phyloP scores from a whole-genome alignment of 2,113 vertebrate species.

The Microcebus tavaratra region DNA sequence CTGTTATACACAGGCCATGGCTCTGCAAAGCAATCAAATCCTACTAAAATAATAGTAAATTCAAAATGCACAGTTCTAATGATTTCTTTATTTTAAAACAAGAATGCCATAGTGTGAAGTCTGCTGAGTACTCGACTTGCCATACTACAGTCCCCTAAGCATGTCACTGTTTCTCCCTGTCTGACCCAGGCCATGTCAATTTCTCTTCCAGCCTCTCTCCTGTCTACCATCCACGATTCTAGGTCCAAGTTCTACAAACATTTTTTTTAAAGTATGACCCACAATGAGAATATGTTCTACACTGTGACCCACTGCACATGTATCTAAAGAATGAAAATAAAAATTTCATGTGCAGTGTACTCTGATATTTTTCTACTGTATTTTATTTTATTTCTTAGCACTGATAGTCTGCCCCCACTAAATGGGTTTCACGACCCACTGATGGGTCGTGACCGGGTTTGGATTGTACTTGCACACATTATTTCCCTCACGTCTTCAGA shows the following conservation, averaged over 20 bases:
- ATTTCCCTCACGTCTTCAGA: not conserved
- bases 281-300: not conserved
- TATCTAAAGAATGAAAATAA: not conserved
- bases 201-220: not conserved
- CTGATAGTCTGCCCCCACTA: not conserved
- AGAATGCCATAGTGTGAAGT: rapidly evolving
- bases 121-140: not conserved
- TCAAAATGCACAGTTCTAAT: not conserved
- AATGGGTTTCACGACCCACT: not conserved
- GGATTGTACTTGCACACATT: not conserved
- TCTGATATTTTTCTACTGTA: not conserved
- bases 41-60: constrained; percentile 19
- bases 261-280: not conserved
- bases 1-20: not conserved
- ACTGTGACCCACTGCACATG: not conserved
- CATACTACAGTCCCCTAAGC: rapidly evolving
- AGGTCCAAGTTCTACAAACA: not conserved
- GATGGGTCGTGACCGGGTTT: not conserved
- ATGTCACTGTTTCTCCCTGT: not conserved
- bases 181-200: not conserved
- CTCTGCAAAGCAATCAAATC: not conserved
- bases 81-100: not conserved
- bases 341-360: not conserved
- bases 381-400: not conserved
- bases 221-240: not conserved